A percentile compares a stretch with the other conserved stretches of the same genome.
Conservation (phyloP, 2,797 vertebrate genomes). For the Pipistrellus pipistrellus region DNA sequence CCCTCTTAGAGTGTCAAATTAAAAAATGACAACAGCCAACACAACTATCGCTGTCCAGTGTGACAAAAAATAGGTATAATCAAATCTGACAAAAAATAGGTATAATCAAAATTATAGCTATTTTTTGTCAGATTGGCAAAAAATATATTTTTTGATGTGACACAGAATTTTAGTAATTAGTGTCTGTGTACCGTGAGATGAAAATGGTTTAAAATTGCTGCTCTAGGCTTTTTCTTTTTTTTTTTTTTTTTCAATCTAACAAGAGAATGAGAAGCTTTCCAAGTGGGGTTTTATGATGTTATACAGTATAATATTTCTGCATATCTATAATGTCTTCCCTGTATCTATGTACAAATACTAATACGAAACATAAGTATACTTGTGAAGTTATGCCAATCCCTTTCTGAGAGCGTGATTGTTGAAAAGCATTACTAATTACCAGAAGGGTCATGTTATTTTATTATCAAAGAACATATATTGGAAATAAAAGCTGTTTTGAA, state of each 20-base stretch:
- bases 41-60: too few species aligned
- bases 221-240: conserved; percentile 21
- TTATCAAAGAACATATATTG: conserved; percentile 83
- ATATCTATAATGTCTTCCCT: conserved; percentile 47
- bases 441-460: conserved; percentile 82
- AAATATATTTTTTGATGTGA: background rate
- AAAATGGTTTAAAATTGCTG: background rate
- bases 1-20: background rate
- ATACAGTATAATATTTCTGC: conserved; percentile 73
- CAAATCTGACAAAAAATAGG: background rate
- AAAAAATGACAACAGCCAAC: background rate
- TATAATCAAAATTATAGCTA: background rate
- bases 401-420: conserved; percentile 70
- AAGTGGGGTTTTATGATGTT: conserved; percentile 50
- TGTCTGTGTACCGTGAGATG: background rate
- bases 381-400: conserved; percentile 64
- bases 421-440: conserved; percentile 85
- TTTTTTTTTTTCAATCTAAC: background rate
- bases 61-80: background rate
- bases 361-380: conserved; percentile 77
- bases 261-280: conserved; percentile 48
- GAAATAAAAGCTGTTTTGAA: conserved; percentile 85
- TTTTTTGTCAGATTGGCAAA: background rate
- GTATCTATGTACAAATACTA: conserved; percentile 76
- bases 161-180: background rate